Percentiles rank a stretch among this genome's conserved stretches.
These are phyloP conservation scores for Brachymystax lenok DNA, from an alignment of 2,797 vertebrate species.

Conservation along the genomic window DNA sequence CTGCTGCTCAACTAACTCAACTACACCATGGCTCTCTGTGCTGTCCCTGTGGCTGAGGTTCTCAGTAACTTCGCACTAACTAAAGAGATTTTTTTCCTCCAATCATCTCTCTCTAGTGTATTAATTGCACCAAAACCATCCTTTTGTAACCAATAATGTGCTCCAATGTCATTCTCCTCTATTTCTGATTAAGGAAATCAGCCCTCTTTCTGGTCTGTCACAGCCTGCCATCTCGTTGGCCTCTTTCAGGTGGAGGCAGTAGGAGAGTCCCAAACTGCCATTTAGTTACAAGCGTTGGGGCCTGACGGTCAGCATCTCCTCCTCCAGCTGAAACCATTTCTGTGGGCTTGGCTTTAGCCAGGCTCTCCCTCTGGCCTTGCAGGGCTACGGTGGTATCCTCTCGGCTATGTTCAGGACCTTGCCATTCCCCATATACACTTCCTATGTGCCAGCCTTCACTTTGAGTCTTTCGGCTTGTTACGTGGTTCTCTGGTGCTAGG, in stretches of 20 bases:
- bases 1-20: not conserved
- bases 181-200: not conserved
- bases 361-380: constrained; percentile 21
- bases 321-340: constrained; percentile 6
- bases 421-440: constrained; percentile 12
- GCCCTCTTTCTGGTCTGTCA: not conserved
- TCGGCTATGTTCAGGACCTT: constrained; percentile 6
- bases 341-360: not conserved
- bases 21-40: not conserved
- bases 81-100: not conserved
- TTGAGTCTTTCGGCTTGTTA: not conserved
- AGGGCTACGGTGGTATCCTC: constrained; percentile 10
- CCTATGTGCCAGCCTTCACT: not conserved
- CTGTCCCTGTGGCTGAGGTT: no score
- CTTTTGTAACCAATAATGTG: not conserved
- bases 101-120: not conserved
- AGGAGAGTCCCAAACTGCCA: constrained; percentile 3
- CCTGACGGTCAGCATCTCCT: constrained; percentile 4
- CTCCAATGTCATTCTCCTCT: not conserved
- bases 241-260: not conserved
- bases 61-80: not conserved
- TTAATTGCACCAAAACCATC: not conserved
- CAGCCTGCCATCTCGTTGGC: constrained; percentile 1
- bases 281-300: not conserved
- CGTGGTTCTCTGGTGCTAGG: constrained; percentile 4